phyloP scores from a whole-genome alignment of 2,113 vertebrate species.

The Pao palembangensis region DNA sequence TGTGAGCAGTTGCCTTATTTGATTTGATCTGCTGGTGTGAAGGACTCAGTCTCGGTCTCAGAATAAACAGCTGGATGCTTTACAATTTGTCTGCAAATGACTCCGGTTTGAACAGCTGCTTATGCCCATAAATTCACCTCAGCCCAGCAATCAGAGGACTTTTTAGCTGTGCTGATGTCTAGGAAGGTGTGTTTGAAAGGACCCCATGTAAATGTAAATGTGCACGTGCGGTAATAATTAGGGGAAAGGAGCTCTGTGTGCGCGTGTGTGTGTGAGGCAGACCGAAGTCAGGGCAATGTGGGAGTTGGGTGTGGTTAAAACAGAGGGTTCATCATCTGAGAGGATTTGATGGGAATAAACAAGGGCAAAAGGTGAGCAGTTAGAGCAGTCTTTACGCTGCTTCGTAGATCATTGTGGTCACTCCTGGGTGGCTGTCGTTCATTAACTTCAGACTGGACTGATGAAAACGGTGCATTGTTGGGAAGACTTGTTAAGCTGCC shows the following conservation, averaged over 20 bases:
- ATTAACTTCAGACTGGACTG: slow-evolving; percentile 33
- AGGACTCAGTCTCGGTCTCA: slow-evolving; percentile 55
- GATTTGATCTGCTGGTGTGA: slow-evolving; percentile 66
- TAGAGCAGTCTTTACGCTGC: slow-evolving; percentile 9
- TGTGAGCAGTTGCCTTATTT: slow-evolving; percentile 53
- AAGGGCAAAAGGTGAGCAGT: slow-evolving; percentile 12
- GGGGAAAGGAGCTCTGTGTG: background rate
- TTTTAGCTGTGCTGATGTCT: slow-evolving; percentile 8
- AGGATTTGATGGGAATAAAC: slow-evolving; percentile 3
- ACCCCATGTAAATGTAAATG: slow-evolving; percentile 5
- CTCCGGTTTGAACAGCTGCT: slow-evolving; percentile 75
- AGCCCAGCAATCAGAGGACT: slow-evolving; percentile 13
- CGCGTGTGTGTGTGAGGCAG: background rate
- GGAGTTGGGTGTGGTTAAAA: background rate
- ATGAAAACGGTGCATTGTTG: slow-evolving; percentile 24
- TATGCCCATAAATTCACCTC: slow-evolving; percentile 52
- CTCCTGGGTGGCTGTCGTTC: slow-evolving; percentile 22
- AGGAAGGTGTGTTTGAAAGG: slow-evolving; percentile 21
- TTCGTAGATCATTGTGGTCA: slow-evolving; percentile 20
- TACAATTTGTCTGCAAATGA: slow-evolving; percentile 73
- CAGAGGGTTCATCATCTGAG: slow-evolving; percentile 3
- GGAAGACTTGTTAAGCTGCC: slow-evolving; percentile 12
- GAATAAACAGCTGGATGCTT: slow-evolving; percentile 74
- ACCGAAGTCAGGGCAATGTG: slow-evolving; percentile 1
- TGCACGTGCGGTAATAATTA: background rate